Evolutionary conservation across 2,797 vertebrate species (phyloP).

Genomic region (Enteromius trimaculatus): DNA sequence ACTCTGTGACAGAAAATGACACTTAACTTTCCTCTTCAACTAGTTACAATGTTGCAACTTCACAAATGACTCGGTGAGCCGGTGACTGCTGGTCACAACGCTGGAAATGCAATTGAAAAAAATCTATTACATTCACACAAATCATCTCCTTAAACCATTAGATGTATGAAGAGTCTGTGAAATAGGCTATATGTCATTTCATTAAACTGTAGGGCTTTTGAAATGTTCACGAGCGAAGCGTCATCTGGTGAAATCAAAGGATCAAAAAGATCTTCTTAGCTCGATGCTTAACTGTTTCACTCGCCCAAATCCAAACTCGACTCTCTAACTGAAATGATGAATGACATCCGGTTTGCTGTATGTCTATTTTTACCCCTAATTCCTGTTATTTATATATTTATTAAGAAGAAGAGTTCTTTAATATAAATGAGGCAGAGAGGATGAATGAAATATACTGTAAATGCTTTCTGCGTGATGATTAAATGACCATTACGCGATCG

Average conservation of each 20-base stretch:
- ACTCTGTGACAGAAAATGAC: neutral
- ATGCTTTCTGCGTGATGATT: neutral
- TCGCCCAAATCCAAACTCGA: neutral
- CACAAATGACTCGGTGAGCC: no score
- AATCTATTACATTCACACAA: neutral
- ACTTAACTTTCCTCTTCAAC: neutral
- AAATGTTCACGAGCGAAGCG: neutral
- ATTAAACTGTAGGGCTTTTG: no score
- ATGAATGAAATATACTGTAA: neutral
- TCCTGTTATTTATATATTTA: neutral
- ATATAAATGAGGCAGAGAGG: neutral
- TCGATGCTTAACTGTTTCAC: neutral
- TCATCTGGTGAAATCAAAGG: no score
- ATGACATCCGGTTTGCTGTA: neutral
- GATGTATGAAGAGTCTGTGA: neutral
- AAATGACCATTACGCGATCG: constrained; percentile 1
- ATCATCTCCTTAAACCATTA: neutral
- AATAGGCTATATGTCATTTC: neutral
- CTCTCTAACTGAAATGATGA: neutral
- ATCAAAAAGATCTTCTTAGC: neutral
- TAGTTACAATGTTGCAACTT: no score
- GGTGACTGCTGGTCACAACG: no score
- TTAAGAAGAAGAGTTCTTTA: neutral
- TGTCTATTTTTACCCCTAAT: neutral
- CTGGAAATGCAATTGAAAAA: no score